phyloP scores from a whole-genome alignment of 35 echinoderm and acorn worm genomes.

The Diadema setosum region DNA sequence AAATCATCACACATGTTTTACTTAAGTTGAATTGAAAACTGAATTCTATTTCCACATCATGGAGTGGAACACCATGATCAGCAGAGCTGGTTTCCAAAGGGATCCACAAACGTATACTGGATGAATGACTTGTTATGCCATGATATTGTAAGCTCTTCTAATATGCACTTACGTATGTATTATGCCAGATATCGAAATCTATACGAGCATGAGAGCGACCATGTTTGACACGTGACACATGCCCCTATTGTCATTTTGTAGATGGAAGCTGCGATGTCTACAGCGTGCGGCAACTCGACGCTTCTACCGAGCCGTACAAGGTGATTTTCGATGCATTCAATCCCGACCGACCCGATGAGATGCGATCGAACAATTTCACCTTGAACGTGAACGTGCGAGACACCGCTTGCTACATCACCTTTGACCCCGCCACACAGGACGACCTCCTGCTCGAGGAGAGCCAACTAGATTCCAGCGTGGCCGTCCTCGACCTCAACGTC shows the following conservation, averaged over 20 bases:
- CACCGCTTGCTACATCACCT: background rate
- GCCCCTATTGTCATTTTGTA: background rate
- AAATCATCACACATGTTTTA: too few relatives aligned
- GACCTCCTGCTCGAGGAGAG: background rate
- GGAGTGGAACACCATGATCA: too few relatives aligned
- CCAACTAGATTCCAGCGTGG: background rate
- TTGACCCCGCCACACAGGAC: background rate
- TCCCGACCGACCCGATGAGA: background rate
- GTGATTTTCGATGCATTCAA: background rate
- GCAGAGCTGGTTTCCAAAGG: too few relatives aligned
- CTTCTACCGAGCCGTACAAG: background rate
- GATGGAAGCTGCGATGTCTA: background rate
- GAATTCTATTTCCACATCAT: too few relatives aligned
- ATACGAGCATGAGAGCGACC: too few relatives aligned
- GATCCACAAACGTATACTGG: too few relatives aligned
- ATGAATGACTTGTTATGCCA: too few relatives aligned
- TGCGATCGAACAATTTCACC: background rate
- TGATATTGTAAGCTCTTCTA: too few relatives aligned
- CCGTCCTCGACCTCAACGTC: background rate
- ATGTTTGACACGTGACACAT: too few relatives aligned
- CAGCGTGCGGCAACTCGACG: background rate
- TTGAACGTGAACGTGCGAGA: background rate
- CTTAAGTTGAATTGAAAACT: too few relatives aligned
- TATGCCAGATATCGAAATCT: too few relatives aligned
- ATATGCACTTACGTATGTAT: too few relatives aligned